These are phyloP conservation scores for Lithobates sylvaticus DNA, from an alignment of 2,797 vertebrate genomes.

Conservation along the genomic window DNA sequence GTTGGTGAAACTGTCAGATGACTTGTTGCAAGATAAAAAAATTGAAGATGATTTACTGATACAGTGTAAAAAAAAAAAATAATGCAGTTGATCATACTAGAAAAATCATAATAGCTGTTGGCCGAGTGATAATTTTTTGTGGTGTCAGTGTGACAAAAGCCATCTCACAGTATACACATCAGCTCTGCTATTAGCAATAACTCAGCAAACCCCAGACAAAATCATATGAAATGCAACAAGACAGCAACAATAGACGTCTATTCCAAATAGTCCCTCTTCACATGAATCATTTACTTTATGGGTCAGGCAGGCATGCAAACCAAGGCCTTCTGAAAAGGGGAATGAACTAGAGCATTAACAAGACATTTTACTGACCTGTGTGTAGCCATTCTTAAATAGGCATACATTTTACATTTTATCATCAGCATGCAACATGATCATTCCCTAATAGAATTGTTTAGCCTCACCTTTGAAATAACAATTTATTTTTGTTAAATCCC, in stretches of 20 bases:
- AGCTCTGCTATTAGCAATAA: background rate
- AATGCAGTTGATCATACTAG: no score
- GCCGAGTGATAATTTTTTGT: background rate
- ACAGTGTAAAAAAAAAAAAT: no score
- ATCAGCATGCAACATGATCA: no score
- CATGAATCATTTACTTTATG: constrained; percentile 43
- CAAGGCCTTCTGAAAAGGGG: constrained; percentile 2
- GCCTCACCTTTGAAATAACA: no score
- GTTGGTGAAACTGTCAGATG: no score
- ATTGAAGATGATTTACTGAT: no score
- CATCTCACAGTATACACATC: background rate
- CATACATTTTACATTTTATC: no score
- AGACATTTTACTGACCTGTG: background rate
- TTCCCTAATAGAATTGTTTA: no score
- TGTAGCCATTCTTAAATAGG: no score
- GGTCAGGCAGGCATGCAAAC: constrained; percentile 6
- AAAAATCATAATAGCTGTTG: background rate
- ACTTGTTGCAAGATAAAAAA: no score
- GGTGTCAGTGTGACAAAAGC: constrained; percentile 6
- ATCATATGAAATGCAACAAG: constrained; percentile 31
- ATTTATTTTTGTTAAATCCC: no score
- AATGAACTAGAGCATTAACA: constrained; percentile 25
- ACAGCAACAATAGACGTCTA: constrained; percentile 18
- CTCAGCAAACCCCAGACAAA: constrained; percentile 4
- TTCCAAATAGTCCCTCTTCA: constrained; percentile 4